A percentile compares a stretch with the other conserved stretches of the same genome.
Conservation (phyloP, 2,888 invertebrate species). For the Dynastes maya region DNA sequence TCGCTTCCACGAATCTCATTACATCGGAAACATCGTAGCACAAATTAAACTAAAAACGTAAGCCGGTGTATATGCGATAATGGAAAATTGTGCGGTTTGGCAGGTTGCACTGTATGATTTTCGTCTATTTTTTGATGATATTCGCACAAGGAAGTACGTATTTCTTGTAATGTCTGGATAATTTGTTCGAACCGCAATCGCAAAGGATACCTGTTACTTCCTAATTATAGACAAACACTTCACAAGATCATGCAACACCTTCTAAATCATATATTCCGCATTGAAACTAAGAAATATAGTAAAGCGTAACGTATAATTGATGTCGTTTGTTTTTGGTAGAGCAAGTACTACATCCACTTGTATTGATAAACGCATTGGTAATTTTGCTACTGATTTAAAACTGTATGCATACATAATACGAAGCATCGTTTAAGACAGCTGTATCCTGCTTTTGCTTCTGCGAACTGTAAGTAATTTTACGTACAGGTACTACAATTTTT, state of each 20-base stretch:
- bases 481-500: no score
- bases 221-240: constrained; percentile 8
- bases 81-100: constrained; percentile 10
- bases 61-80: constrained; percentile 6
- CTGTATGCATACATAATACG: no score
- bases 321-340: constrained; percentile 9
- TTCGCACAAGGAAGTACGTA: background rate
- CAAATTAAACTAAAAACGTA: constrained; percentile 7
- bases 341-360: background rate
- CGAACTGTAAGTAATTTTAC: no score
- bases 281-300: background rate
- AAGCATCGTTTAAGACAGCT: no score
- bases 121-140: background rate
- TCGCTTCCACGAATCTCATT: background rate
- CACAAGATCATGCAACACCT: background rate
- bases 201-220: background rate
- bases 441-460: no score
- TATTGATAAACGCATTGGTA: background rate
- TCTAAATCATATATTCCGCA: constrained; percentile 13
- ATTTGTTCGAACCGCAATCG: constrained; percentile 17
- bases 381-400: background rate
- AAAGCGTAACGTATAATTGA: background rate
- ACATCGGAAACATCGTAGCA: background rate
- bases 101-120: background rate
- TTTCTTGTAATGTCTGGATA: background rate